Percentiles rank a stretch among this genome's conserved stretches.
These are phyloP conservation scores for Mycteria americana DNA, from an alignment of 2,797 vertebrate species.

Conservation along the genomic window DNA sequence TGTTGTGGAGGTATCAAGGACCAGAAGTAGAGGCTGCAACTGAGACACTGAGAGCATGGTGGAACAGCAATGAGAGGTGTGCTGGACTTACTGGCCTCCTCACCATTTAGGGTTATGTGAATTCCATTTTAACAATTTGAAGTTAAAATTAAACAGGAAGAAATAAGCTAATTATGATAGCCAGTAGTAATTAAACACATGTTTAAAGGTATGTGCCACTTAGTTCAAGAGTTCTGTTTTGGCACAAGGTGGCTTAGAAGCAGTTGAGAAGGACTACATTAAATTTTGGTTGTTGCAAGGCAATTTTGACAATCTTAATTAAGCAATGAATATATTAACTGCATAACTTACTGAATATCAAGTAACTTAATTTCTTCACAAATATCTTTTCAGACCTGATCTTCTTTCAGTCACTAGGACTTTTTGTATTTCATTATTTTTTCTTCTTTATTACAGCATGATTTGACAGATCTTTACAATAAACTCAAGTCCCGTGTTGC, in stretches of 20 bases:
- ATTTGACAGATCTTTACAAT: background rate
- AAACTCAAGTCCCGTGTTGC: background rate
- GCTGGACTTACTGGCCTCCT: background rate
- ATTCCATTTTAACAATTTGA: background rate
- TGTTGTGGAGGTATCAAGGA: fast-evolving
- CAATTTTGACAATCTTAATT: background rate
- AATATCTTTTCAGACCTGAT: background rate
- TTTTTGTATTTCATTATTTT: background rate
- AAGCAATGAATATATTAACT: background rate
- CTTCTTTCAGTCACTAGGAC: background rate
- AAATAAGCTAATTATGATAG: background rate
- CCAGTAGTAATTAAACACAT: background rate
- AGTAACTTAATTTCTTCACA: background rate
- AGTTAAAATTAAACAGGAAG: background rate
- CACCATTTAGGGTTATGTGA: background rate
- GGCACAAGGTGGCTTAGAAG: background rate
- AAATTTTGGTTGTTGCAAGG: background rate
- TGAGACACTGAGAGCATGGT: background rate
- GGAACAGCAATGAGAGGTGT: background rate
- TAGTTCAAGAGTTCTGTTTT: background rate
- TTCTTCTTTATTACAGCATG: background rate
- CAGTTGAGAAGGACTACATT: background rate
- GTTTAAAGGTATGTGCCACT: background rate
- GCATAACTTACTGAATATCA: background rate
- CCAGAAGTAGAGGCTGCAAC: fast-evolving